Evolutionary conservation across 2,888 invertebrate genomes (phyloP).

Genomic region (Horisme vitalbata): DNA sequence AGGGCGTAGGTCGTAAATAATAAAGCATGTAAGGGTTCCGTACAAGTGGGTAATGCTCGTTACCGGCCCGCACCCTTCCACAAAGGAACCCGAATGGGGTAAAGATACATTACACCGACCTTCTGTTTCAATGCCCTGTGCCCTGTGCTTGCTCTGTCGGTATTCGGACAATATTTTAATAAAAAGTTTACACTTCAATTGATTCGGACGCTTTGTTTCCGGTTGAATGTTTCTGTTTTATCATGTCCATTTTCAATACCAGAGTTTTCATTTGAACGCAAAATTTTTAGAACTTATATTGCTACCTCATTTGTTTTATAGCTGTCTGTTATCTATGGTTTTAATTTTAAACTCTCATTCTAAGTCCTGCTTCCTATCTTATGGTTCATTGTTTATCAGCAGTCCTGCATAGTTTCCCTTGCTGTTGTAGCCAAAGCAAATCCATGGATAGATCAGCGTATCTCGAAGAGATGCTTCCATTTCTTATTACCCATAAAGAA

Average conservation of each 20-base stretch:
- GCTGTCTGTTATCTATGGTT: no score
- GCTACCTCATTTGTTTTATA: not conserved
- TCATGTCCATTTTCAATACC: not conserved
- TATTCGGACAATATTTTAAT: conserved; percentile 59
- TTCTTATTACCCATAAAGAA: not conserved
- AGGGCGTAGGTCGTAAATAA: conserved; percentile 79
- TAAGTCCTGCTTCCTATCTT: not conserved
- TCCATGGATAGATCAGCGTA: no score
- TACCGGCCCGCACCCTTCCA: conserved; percentile 68
- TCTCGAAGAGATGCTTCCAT: no score
- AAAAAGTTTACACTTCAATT: conserved; percentile 48
- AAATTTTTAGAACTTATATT: not conserved
- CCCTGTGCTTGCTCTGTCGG: conserved; percentile 45
- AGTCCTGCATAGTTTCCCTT: no score
- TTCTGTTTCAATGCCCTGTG: conserved; percentile 61
- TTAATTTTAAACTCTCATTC: not conserved
- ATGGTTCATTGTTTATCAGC: no score
- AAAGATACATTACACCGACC: conserved; percentile 72
- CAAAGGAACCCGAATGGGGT: conserved; percentile 70
- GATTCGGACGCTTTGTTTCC: conserved; percentile 38
- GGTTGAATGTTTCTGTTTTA: conserved; percentile 11
- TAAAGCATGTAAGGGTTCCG: conserved; percentile 68
- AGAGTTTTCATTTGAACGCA: conserved; percentile 1
- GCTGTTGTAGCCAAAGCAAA: no score
- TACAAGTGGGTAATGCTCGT: conserved; percentile 75